Evolutionary conservation across 2,888 invertebrate genomes (phyloP).

Genomic region (Cryptus armator): DNA sequence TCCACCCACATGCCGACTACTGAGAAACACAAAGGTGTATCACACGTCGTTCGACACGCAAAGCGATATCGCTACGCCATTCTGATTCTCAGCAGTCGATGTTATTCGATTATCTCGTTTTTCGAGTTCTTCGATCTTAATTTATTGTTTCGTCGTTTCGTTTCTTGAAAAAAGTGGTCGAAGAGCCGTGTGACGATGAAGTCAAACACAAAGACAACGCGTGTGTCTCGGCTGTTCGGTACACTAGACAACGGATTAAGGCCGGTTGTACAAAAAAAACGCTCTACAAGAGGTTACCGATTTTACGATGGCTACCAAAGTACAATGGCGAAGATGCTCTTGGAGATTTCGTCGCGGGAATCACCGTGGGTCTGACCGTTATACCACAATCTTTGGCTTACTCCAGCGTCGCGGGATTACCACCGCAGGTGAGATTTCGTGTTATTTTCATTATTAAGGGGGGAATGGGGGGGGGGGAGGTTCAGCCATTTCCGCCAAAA

Average conservation of each 20-base stretch:
- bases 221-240: constrained; percentile 81
- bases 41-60: no score
- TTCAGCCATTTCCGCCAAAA: no score
- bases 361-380: constrained; percentile 97
- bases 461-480: no score
- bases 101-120: no score
- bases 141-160: no score
- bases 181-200: constrained; percentile 80
- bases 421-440: constrained; percentile 87
- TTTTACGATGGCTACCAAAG: constrained; percentile 92
- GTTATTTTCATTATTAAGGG: neutral
- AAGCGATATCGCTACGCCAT: no score
- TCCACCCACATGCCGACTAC: constrained; percentile 11
- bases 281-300: constrained; percentile 91
- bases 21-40: no score
- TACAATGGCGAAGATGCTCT: constrained; percentile 91
- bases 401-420: constrained; percentile 92
- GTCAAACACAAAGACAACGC: constrained; percentile 78
- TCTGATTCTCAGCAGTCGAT: no score
- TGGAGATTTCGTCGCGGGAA: constrained; percentile 95
- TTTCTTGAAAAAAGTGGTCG: constrained; percentile 78
- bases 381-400: constrained; percentile 96
- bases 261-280: constrained; percentile 89
- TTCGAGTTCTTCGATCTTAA: no score
- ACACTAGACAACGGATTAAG: constrained; percentile 85